A percentile compares a stretch with the other conserved stretches of the same genome.
Conservation (phyloP, 2,888 invertebrate genomes). For the Agrotis segetum region DNA sequence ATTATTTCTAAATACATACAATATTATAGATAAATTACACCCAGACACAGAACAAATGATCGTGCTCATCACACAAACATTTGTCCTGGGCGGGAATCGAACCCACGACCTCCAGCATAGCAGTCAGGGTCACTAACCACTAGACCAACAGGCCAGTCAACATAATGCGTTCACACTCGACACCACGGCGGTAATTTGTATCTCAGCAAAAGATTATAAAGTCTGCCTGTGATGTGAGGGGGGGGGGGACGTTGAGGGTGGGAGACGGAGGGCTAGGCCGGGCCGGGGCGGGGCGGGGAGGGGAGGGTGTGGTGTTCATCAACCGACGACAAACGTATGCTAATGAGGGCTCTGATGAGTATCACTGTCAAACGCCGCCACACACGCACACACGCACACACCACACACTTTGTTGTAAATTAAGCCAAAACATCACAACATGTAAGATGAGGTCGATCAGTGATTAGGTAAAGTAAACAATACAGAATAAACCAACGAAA, state of each 20-base stretch:
- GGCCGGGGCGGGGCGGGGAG: not conserved
- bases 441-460: not conserved
- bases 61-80: no score
- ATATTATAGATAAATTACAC: no score
- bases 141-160: no score
- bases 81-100: no score
- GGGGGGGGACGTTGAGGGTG: rapidly evolving
- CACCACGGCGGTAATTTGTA: conserved; percentile 27
- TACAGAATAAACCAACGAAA: not conserved
- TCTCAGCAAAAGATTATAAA: conserved; percentile 39
- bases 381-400: conserved; percentile 12
- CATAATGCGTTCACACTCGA: conserved; percentile 2
- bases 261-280: not conserved
- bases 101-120: no score
- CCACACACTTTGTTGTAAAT: conserved; percentile 1
- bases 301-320: conserved; percentile 37
- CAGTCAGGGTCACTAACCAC: no score
- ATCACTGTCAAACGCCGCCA: conserved; percentile 35
- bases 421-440: not conserved
- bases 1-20: no score
- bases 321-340: conserved; percentile 56
- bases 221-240: conserved; percentile 24
- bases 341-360: conserved; percentile 48
- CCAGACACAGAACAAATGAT: no score
- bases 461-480: not conserved